phyloP scores from a whole-genome alignment of 1,140 invertebrate genomes.

The Zaprionus kolodkinae region DNA sequence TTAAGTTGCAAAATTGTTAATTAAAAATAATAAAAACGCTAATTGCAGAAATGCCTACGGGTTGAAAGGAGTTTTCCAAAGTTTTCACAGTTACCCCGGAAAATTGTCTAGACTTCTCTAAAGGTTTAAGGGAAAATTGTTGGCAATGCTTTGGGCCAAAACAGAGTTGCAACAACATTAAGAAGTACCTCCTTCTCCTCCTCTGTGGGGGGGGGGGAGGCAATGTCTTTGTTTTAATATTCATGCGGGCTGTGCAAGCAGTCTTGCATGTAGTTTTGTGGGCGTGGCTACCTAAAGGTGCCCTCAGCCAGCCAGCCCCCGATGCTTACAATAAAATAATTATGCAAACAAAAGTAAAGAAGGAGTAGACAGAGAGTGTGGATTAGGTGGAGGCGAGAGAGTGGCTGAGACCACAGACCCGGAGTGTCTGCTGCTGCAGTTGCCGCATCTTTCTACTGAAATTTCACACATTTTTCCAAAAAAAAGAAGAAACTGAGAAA shows the following conservation, averaged over 20 bases:
- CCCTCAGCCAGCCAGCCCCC: background rate
- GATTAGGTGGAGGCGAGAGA: too few relatives aligned
- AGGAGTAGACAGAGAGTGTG: background rate
- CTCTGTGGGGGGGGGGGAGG: background rate
- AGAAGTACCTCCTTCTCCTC: conserved; percentile 1
- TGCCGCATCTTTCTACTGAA: conserved; percentile 59
- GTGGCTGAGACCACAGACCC: conserved; percentile 17
- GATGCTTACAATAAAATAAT: conserved; percentile 71
- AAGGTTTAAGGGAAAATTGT: background rate
- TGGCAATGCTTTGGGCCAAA: conserved; percentile 55
- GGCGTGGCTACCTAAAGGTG: conserved; percentile 34
- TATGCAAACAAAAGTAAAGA: conserved; percentile 66
- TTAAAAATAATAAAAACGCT: conserved; percentile 82
- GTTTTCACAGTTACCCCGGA: conserved; percentile 44
- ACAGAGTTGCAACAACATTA: conserved; percentile 40
- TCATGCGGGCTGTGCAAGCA: conserved; percentile 58
- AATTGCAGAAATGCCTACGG: conserved; percentile 78
- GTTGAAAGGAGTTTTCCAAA: conserved; percentile 31
- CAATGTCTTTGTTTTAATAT: conserved; percentile 70
- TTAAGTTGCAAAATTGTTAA: conserved; percentile 82
- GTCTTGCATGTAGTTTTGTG: conserved; percentile 51
- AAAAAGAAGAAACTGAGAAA: conserved; percentile 29
- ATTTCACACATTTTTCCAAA: conserved; percentile 66
- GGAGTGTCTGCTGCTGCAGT: conserved; percentile 22
- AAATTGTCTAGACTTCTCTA: conserved; percentile 60